Conservation (phyloP, 2,113 vertebrate species). For the Meriones unguiculatus region DNA sequence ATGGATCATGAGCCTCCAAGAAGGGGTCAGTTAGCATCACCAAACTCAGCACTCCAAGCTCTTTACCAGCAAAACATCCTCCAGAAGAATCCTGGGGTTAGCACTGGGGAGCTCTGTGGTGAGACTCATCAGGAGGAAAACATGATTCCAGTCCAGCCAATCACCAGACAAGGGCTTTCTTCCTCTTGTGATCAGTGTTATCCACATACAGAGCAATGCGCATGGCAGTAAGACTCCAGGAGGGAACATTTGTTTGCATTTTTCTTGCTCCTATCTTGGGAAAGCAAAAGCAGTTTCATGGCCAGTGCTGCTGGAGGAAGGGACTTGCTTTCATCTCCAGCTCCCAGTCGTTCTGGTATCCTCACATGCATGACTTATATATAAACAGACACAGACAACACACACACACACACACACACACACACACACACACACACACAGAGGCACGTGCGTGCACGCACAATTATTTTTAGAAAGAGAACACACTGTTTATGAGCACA, state of each 20-base stretch:
- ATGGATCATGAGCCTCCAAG: background rate
- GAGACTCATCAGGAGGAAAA: background rate
- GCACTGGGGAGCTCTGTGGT: background rate
- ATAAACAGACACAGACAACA: background rate
- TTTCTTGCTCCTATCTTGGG: background rate
- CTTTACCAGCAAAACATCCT: background rate
- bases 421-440: background rate
- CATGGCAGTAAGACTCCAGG: background rate
- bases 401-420: background rate
- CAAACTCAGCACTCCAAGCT: background rate
- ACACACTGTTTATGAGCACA: background rate
- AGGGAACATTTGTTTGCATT: background rate
- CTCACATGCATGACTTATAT: background rate
- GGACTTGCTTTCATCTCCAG: background rate
- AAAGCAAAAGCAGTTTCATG: background rate
- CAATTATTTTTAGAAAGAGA: background rate
- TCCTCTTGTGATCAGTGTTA: background rate
- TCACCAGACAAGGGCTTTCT: background rate
- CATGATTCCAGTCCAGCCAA: background rate
- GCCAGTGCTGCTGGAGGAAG: background rate
- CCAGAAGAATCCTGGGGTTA: too few species aligned
- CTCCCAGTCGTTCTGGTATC: background rate
- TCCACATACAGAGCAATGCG: background rate
- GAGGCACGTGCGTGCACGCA: background rate
- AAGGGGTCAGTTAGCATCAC: background rate